Percentiles rank a stretch among this genome's conserved stretches.
Evolutionary conservation across 2,113 vertebrate species (phyloP).

Genomic region (Lutjanus erythropterus): DNA sequence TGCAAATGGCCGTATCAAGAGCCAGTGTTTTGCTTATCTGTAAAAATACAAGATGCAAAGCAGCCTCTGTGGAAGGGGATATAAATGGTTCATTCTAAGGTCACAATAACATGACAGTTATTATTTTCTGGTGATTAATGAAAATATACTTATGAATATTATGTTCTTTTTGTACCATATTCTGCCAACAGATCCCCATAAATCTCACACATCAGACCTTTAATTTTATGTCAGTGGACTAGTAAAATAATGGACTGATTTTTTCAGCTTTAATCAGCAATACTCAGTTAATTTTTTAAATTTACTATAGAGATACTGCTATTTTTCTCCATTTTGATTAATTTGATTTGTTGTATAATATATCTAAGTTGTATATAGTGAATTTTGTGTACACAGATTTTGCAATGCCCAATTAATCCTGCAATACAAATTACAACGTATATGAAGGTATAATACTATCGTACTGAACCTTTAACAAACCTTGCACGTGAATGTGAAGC

Average conservation of each 20-base stretch:
- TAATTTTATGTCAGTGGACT: not conserved
- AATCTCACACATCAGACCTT: too few species aligned
- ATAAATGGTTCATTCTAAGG: too few species aligned
- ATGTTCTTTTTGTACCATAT: too few species aligned
- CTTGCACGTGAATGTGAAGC: not conserved
- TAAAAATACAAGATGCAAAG: too few species aligned
- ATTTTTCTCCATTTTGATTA: too few species aligned
- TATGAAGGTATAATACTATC: not conserved
- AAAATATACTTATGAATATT: too few species aligned
- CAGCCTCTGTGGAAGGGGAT: too few species aligned
- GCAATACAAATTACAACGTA: not conserved
- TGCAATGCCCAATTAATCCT: not conserved
- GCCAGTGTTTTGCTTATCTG: too few species aligned
- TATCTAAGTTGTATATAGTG: not conserved
- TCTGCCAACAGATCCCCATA: too few species aligned
- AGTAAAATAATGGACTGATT: not conserved
- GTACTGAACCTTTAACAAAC: not conserved
- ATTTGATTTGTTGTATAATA: not conserved
- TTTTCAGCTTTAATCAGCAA: not conserved
- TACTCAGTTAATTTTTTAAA: not conserved
- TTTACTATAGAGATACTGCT: not conserved
- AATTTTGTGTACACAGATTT: not conserved
- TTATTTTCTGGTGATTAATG: too few species aligned
- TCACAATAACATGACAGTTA: too few species aligned
- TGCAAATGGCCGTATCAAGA: too few species aligned